Evolutionary conservation across 2,113 vertebrate genomes (phyloP).

Genomic region (Nesogale talazaci): DNA sequence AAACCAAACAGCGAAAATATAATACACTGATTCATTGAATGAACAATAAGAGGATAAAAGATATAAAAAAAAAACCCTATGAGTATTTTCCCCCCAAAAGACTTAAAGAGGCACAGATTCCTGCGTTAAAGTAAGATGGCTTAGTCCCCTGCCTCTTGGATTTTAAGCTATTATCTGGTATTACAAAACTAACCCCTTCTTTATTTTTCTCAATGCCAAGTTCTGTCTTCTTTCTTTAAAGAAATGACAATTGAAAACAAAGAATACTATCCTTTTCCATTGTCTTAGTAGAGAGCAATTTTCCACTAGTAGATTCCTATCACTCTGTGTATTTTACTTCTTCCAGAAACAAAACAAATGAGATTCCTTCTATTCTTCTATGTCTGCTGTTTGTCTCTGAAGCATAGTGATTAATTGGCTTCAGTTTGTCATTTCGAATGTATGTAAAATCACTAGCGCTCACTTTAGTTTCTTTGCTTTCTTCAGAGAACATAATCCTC

Average conservation of each 20-base stretch:
- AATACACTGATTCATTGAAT: conserved; percentile 43
- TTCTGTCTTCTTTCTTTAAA: neutral
- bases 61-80: conserved; percentile 30
- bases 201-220: conserved; percentile 61
- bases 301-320: conserved; percentile 3
- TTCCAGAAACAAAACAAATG: neutral
- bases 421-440: neutral
- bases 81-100: conserved; percentile 41
- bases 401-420: neutral
- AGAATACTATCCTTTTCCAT: conserved; percentile 24
- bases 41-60: conserved; percentile 54
- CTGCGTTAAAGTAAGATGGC: conserved; percentile 42
- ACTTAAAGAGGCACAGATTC: conserved; percentile 45
- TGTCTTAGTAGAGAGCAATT: neutral
- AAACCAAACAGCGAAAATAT: conserved; percentile 41
- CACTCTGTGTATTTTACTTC: neutral
- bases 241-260: neutral
- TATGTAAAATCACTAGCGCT: neutral
- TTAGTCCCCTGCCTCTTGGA: conserved; percentile 54
- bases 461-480: neutral
- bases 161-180: conserved; percentile 65
- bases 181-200: conserved; percentile 62
- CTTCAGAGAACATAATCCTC: neutral
- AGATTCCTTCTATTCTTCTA: neutral
- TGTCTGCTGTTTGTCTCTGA: neutral